A percentile compares a stretch with the other conserved stretches of the same genome.
phyloP scores from a whole-genome alignment of 1,140 invertebrate species.

The Lordiphosa mommai region DNA sequence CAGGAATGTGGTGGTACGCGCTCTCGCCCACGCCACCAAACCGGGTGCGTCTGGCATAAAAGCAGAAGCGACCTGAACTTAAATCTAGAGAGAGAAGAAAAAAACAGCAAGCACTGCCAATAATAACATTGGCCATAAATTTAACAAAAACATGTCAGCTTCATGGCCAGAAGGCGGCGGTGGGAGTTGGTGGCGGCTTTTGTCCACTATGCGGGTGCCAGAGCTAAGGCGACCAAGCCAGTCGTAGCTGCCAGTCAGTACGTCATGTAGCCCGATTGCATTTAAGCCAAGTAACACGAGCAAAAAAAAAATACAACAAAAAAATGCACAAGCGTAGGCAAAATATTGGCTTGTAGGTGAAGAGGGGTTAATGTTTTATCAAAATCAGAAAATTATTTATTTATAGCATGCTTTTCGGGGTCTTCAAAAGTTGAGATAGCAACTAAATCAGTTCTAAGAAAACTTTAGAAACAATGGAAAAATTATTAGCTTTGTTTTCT shows the following conservation, averaged over 20 bases:
- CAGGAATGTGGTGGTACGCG: constrained; percentile 58
- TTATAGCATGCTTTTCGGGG: no score
- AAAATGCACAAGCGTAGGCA: constrained; percentile 20
- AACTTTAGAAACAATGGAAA: no score
- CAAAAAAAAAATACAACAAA: constrained; percentile 23
- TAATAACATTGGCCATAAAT: constrained; percentile 77
- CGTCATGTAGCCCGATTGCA: constrained; percentile 51
- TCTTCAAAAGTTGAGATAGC: no score
- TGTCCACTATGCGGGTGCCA: constrained; percentile 56
- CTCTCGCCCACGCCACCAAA: constrained; percentile 40
- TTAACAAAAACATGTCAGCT: constrained; percentile 68
- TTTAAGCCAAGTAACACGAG: constrained; percentile 53
- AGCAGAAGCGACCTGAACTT: constrained; percentile 69
- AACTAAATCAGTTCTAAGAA: no score
- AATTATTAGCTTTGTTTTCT: no score
- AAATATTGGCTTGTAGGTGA: constrained; percentile 1
- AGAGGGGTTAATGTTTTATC: no score
- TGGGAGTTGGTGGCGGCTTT: constrained; percentile 18
- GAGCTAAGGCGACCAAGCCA: constrained; percentile 8
- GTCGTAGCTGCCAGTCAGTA: constrained; percentile 38
- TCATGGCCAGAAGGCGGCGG: background rate
- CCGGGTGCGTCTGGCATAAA: constrained; percentile 62
- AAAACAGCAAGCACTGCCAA: constrained; percentile 51
- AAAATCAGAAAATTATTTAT: no score
- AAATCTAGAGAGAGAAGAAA: constrained; percentile 35